phyloP scores from a whole-genome alignment of 2,797 vertebrate species.

The Falco concolor region DNA sequence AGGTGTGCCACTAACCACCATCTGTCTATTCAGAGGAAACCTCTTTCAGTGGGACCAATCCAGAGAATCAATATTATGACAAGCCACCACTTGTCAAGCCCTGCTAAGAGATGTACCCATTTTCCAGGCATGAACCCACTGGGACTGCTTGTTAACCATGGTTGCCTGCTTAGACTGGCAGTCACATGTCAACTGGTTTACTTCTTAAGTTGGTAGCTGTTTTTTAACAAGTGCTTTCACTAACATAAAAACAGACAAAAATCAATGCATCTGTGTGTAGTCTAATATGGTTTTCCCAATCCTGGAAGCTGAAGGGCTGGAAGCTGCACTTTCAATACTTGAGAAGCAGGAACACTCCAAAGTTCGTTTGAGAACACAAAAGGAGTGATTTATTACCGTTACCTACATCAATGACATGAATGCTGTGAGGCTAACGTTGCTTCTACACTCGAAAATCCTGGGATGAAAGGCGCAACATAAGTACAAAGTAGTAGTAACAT shows the following conservation, averaged over 20 bases:
- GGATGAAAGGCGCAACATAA: neutral
- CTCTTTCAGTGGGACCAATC: neutral
- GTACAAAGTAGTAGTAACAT: neutral
- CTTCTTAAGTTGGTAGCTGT: neutral
- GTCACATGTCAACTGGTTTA: neutral
- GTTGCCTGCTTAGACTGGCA: neutral
- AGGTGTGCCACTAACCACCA: neutral
- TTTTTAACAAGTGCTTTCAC: neutral
- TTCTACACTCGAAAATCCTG: neutral
- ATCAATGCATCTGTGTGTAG: neutral
- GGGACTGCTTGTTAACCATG: neutral
- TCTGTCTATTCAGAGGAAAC: neutral
- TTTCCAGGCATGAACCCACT: neutral
- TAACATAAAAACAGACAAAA: neutral
- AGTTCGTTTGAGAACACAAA: neutral
- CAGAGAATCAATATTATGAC: neutral
- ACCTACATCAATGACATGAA: neutral
- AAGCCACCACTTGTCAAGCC: neutral
- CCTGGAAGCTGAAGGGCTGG: neutral
- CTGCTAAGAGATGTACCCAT: neutral
- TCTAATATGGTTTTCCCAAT: neutral
- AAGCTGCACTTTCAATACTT: neutral
- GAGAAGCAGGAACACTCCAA: neutral
- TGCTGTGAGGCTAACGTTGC: neutral
- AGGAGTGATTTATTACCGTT: constrained; percentile 13